Conservation (phyloP, 2,113 vertebrate species). For the Heptranchias perlo region DNA sequence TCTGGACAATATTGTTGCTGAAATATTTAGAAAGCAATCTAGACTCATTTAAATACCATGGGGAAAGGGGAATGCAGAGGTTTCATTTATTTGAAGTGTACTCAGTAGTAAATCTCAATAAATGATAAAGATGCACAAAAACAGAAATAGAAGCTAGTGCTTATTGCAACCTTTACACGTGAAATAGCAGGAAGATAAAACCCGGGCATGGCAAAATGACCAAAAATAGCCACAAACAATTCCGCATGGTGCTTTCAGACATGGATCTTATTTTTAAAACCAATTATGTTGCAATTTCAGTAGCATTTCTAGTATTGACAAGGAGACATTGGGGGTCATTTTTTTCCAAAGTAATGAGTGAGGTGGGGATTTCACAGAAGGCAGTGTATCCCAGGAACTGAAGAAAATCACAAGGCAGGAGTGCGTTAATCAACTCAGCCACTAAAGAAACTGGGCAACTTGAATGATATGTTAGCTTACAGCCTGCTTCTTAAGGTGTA, state of each 20-base stretch:
- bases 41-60: neutral
- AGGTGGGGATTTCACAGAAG: neutral
- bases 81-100: neutral
- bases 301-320: no score
- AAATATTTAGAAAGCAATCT: slow-evolving; percentile 11
- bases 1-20: neutral
- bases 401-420: neutral
- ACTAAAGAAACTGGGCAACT: neutral
- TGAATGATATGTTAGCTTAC: neutral
- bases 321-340: neutral
- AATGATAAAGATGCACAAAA: neutral
- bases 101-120: neutral
- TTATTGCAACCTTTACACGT: neutral
- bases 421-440: neutral
- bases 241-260: neutral
- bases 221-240: neutral
- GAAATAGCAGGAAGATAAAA: slow-evolving; percentile 12
- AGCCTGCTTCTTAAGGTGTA: neutral
- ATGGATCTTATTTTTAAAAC: neutral
- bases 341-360: neutral
- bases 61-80: neutral
- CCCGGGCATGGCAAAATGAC: neutral
- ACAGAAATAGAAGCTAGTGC: neutral
- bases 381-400: neutral
- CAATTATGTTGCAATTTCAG: neutral